Percentiles rank a stretch among this genome's conserved stretches.
These are phyloP conservation scores for Amniataba percoides DNA, from an alignment of 2,797 vertebrate species.

Conservation along the genomic window DNA sequence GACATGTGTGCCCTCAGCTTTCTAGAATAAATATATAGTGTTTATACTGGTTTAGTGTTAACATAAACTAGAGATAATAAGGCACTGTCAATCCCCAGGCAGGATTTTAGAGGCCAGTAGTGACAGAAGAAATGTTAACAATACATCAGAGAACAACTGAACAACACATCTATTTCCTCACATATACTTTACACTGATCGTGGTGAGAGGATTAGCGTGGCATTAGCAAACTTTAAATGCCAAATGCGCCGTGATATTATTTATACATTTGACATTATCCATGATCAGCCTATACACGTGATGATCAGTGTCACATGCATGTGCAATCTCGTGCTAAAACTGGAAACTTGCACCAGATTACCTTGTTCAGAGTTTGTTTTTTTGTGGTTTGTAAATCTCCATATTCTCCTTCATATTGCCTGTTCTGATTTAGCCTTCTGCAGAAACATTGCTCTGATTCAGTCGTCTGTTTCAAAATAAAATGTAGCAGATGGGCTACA, in stretches of 20 bases:
- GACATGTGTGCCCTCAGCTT: background rate
- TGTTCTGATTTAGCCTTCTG: background rate
- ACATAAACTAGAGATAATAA: slow-evolving; percentile 14
- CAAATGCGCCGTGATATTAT: slow-evolving; percentile 29
- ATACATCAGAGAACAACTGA: background rate
- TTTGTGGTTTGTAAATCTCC: slow-evolving; percentile 1
- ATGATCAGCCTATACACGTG: slow-evolving; percentile 38
- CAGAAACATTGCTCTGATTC: background rate
- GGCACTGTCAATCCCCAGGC: slow-evolving; percentile 5
- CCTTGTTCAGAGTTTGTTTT: background rate
- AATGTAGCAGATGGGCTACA: background rate
- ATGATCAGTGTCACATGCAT: slow-evolving; percentile 56
- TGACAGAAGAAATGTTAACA: slow-evolving; percentile 32
- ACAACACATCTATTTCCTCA: slow-evolving; percentile 23
- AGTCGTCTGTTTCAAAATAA: background rate
- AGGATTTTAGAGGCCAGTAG: background rate
- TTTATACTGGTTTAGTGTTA: background rate
- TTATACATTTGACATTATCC: slow-evolving; percentile 45
- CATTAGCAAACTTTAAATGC: slow-evolving; percentile 56
- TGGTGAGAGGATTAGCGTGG: slow-evolving; percentile 42
- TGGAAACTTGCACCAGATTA: slow-evolving; percentile 2
- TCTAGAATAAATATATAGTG: background rate
- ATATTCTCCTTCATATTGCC: background rate
- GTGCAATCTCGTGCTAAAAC: slow-evolving; percentile 11
- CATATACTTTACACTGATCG: slow-evolving; percentile 33